These are phyloP conservation scores for Entomobrya proxima DNA, from an alignment of 2,888 invertebrate genomes.

Conservation along the genomic window DNA sequence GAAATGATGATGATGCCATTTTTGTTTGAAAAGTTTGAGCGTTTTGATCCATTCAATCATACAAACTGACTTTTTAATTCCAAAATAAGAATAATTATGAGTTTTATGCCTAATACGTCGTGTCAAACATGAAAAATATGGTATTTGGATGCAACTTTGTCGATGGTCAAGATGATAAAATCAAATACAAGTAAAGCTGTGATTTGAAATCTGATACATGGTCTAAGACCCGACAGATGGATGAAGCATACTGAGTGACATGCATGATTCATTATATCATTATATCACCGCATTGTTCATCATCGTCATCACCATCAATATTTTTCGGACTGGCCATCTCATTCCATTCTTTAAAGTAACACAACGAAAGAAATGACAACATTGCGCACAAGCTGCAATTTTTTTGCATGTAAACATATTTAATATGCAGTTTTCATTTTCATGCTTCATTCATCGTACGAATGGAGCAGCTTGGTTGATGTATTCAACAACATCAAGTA, in stretches of 20 bases:
- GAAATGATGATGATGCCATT: not conserved
- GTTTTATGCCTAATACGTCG: not conserved
- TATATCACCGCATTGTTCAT: slow-evolving; percentile 59
- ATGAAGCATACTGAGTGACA: slow-evolving; percentile 52
- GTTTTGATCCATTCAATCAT: slow-evolving; percentile 48
- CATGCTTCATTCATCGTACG: not conserved
- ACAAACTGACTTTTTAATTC: slow-evolving; percentile 32
- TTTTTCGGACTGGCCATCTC: slow-evolving; percentile 42
- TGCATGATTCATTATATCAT: slow-evolving; percentile 62
- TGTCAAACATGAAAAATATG: not conserved
- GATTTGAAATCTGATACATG: no score
- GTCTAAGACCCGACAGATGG: slow-evolving; percentile 25
- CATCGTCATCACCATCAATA: slow-evolving; percentile 39
- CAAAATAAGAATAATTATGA: slow-evolving; percentile 27
- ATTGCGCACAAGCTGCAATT: slow-evolving; percentile 48
- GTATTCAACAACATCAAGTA: not conserved
- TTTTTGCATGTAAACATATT: slow-evolving; percentile 5
- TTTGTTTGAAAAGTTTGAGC: slow-evolving; percentile 8
- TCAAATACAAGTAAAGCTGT: no score
- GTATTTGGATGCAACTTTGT: not conserved
- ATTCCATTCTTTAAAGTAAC: not conserved
- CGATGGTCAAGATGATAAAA: not conserved
- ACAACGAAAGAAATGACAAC: not conserved
- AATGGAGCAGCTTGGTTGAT: not conserved
- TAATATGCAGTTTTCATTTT: slow-evolving; percentile 34